A percentile compares a stretch with the other conserved stretches of the same genome.
phyloP scores from a whole-genome alignment of 2,888 invertebrate species.

The Heliconius charithonia region DNA sequence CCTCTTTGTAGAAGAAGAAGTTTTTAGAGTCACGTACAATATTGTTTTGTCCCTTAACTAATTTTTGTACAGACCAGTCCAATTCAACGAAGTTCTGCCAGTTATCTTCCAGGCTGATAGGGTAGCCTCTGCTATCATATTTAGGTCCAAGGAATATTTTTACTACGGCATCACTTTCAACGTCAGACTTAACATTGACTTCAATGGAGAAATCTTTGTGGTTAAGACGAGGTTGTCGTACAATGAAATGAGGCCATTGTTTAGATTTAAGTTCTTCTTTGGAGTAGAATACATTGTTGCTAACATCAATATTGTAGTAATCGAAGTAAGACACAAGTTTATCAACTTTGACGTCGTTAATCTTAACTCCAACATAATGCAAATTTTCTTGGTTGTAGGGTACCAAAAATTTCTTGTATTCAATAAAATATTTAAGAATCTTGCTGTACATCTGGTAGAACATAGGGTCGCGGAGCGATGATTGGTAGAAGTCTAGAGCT shows the following conservation, averaged over 20 bases:
- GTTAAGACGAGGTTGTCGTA: conserved; percentile 88
- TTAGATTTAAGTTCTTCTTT: conserved; percentile 64
- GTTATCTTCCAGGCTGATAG: conserved; percentile 79
- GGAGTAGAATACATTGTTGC: conserved; percentile 75
- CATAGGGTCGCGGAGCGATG: conserved; percentile 87
- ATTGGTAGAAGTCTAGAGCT: conserved; percentile 85
- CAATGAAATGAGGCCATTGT: conserved; percentile 73
- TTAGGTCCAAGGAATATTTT: conserved; percentile 89
- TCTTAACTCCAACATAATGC: conserved; percentile 83
- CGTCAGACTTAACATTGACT: conserved; percentile 84
- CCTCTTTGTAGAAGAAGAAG: conserved; percentile 84
- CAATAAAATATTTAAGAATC: conserved; percentile 82
- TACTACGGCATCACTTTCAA: conserved; percentile 82
- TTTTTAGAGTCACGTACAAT: conserved; percentile 87
- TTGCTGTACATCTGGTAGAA: conserved; percentile 88
- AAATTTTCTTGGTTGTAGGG: conserved; percentile 85
- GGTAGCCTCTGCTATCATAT: conserved; percentile 83
- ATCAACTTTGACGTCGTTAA: conserved; percentile 85
- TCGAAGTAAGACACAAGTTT: conserved; percentile 87
- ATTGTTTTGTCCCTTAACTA: conserved; percentile 85
- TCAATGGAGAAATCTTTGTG: conserved; percentile 87
- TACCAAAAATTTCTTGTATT: conserved; percentile 83
- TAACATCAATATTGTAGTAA: conserved; percentile 85
- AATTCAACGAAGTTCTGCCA: conserved; percentile 85
- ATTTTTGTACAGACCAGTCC: conserved; percentile 84